Conservation (phyloP, 1,140 invertebrate genomes). For the Drosophila sechellia region DNA sequence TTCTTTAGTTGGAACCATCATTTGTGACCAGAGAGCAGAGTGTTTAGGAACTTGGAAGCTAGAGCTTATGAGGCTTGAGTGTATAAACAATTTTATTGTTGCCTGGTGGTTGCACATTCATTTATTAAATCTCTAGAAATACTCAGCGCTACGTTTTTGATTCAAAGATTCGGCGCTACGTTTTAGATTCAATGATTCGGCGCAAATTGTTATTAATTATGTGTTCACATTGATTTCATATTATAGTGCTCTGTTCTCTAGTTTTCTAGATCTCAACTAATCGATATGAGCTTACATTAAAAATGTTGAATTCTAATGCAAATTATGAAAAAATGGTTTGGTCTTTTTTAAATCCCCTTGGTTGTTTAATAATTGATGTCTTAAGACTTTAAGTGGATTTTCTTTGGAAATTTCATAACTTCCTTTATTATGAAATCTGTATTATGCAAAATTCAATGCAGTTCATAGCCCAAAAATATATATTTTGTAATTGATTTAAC, state of each 20-base stretch:
- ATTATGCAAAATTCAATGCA: too few species aligned
- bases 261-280: not conserved
- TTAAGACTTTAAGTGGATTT: too few species aligned
- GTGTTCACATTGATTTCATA: not conserved
- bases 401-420: too few species aligned
- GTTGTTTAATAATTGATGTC: too few species aligned
- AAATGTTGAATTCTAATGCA: not conserved
- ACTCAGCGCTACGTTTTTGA: not conserved
- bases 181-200: constrained; percentile 9
- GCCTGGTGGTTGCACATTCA: not conserved
- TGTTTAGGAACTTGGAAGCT: not conserved
- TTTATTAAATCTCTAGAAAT: constrained; percentile 1
- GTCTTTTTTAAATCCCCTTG: too few species aligned
- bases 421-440: too few species aligned
- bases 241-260: not conserved
- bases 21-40: not conserved
- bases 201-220: constrained; percentile 16
- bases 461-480: too few species aligned
- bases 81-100: constrained; percentile 15
- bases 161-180: constrained; percentile 6
- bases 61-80: constrained; percentile 1
- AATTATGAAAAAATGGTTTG: not conserved
- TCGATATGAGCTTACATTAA: not conserved
- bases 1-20: constrained; percentile 8
- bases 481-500: too few species aligned